Base-by-base conservation (phyloP, 2,888 invertebrate genomes). In the Agriopis marginaria region DNA sequence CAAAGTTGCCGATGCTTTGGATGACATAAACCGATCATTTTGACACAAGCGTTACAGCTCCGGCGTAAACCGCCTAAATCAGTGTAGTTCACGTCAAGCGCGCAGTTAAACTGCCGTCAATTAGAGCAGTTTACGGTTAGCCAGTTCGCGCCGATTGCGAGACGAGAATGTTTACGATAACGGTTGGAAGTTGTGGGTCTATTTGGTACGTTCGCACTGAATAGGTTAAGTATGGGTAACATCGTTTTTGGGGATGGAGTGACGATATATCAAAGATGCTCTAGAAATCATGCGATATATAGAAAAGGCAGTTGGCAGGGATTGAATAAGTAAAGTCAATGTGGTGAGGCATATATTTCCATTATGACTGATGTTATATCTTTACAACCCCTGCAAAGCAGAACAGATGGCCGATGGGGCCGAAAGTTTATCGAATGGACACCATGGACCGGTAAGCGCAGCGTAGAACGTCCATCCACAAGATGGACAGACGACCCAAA, bases 101-200 rank as follows among this genome's bases (percentile, higher is more conserved):
- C 32, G 55, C 17, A 12, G 67, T 62, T 60, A 1, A 62, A 56
- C 50, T 51, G 56, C 50, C 62, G 61, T 62, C 68, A 59, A 59
- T 63, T 59, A 49, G 58, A 63, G 47, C 59, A 53, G 58, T 68
- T 68, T 63, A 68, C 59, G 62, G 68, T 45, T n/a, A 45, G 53
- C 51, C 49, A 55, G 63, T 42, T 56, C 39, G 59, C 60, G 49
- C 66, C 44, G 56, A 66, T 66, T 55, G 47, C 40, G 55, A 58
- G 39, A 66, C 58, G 39, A 59, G n/a, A 10, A 17, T 53, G 59
- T 60, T 66, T 66, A 60, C 54, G 59, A 54, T 17, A 7, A 32
- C 8, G 7, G 59, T 8, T 12, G 23, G 50, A 23, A 51, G 50
- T 32, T 7, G 11, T 8, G 42, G 32, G 5, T 32, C 49, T 56